These are phyloP conservation scores for Pemphredon lugubris DNA, from an alignment of 2,888 invertebrate genomes.

Conservation along the genomic window DNA sequence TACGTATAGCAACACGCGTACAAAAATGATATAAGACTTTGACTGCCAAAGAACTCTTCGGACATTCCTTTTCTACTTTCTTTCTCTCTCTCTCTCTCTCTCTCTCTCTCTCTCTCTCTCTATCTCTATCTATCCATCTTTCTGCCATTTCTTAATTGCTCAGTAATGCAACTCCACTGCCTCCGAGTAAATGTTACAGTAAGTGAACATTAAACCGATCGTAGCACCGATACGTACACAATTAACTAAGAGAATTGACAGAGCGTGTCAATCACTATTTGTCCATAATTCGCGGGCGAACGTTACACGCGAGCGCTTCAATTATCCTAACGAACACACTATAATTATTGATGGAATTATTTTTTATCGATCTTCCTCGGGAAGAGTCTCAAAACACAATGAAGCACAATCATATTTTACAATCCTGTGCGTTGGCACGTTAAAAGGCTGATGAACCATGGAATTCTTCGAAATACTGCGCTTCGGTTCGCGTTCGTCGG, in stretches of 20 bases:
- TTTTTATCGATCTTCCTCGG: not conserved
- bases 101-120: not conserved
- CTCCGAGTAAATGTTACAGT: not conserved
- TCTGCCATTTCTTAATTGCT: not conserved
- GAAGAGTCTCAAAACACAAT: too few species aligned
- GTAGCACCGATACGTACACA: conserved; percentile 2
- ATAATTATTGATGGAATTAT: not conserved
- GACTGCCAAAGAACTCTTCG: conserved; percentile 22
- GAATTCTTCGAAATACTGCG: not conserved
- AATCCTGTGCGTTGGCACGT: too few species aligned
- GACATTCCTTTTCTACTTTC: conserved; percentile 19
- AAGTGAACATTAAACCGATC: not conserved
- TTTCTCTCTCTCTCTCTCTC: not conserved
- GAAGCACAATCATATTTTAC: too few species aligned
- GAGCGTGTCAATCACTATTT: not conserved
- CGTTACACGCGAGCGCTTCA: conserved; percentile 1
- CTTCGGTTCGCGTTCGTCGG: conserved; percentile 1
- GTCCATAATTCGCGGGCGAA: conserved; percentile 1
- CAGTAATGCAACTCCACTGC: conserved; percentile 3
- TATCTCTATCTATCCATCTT: too few species aligned
- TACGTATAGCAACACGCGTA: too few species aligned
- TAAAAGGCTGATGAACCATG: not conserved
- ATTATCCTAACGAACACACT: not conserved
- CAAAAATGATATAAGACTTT: not conserved
- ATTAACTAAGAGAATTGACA: conserved; percentile 1